Evolutionary conservation across 2,113 vertebrate species (phyloP), one percentile per base, ranked within the genome.

Genomic region (Origma solitaria): DNA sequence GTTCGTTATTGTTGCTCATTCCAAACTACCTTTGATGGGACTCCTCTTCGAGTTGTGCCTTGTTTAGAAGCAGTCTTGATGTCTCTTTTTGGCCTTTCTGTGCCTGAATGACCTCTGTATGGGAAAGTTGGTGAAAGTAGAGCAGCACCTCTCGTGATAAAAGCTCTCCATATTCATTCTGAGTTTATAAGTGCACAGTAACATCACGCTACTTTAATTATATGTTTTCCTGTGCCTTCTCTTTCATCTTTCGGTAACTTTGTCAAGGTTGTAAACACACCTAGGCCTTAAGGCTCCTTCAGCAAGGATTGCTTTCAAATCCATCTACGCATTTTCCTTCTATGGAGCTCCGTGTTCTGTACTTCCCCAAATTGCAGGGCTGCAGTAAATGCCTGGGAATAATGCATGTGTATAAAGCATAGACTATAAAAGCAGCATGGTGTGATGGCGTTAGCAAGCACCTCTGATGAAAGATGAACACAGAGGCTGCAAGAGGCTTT

Each of bases 131-230:
- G 73, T 69, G 88, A 72, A 61, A 90, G 27, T 49, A 92, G 83
- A 81, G 23, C 47, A 78, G 42, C 77, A 65, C 58, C 69, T 76
- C 75, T 69, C 4, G 7, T 2, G 60, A 82, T 82, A 92, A 58
- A 93, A 88, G 45, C 31, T 47, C 65, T 86, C 38, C n/a, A 10
- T 56, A 56, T 89, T 82, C 45, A 30, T 49, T 82, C 86, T 80
- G 72, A 69, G 82, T 86, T 88, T 87, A 10, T 61, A 94, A 93
- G 82, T 24, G 73, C 61, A 13, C 42, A 47, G 88, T 84, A 94
- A 88, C 88, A 92, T 93, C 90, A 84, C 4, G 33, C 94, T 96
- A 66, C 88, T 91, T 95, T 97, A 97, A 97, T 97, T 97, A 96
- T 47, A 96, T 90, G 93, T 94, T 96, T 97, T 92, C 73, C 70